Conservation (phyloP, 35 echinoderm and acorn worm species). For the Ptychodera flava region DNA sequence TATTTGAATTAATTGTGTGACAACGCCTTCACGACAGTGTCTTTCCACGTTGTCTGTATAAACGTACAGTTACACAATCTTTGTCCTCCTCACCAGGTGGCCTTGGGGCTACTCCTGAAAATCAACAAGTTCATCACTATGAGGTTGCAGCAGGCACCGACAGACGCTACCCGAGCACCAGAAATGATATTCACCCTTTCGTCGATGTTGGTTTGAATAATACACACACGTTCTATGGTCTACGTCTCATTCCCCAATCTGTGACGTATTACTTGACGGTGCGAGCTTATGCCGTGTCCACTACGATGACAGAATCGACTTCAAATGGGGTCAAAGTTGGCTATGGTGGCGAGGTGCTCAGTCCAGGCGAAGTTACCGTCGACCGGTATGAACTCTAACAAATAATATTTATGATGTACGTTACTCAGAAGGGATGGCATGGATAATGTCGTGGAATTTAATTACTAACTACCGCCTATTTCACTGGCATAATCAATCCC, state of each 20-base stretch:
- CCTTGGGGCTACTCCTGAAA: neutral
- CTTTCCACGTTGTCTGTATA: too few relatives aligned
- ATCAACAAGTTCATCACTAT: conserved; percentile 27
- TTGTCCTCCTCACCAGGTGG: too few relatives aligned
- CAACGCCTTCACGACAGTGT: too few relatives aligned
- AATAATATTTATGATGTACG: too few relatives aligned
- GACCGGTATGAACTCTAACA: too few relatives aligned
- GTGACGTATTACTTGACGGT: conserved; percentile 41
- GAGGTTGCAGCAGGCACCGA: conserved; percentile 38
- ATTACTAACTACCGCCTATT: too few relatives aligned
- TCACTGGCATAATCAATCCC: too few relatives aligned
- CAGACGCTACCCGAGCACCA: conserved; percentile 36
- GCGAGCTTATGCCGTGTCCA: conserved; percentile 16
- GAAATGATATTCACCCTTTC: conserved; percentile 33
- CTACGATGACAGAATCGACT: conserved; percentile 24
- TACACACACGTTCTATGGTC: conserved; percentile 14
- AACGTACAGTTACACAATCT: too few relatives aligned
- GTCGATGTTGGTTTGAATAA: conserved; percentile 29
- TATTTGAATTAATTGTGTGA: too few relatives aligned
- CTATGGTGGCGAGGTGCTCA: neutral
- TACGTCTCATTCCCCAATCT: conserved; percentile 6
- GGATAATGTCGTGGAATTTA: too few relatives aligned
- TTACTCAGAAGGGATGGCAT: too few relatives aligned
- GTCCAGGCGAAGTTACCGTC: neutral
- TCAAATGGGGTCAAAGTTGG: conserved; percentile 45